Conservation (phyloP, 2,797 vertebrate genomes). For the Jordanella pulchra region DNA sequence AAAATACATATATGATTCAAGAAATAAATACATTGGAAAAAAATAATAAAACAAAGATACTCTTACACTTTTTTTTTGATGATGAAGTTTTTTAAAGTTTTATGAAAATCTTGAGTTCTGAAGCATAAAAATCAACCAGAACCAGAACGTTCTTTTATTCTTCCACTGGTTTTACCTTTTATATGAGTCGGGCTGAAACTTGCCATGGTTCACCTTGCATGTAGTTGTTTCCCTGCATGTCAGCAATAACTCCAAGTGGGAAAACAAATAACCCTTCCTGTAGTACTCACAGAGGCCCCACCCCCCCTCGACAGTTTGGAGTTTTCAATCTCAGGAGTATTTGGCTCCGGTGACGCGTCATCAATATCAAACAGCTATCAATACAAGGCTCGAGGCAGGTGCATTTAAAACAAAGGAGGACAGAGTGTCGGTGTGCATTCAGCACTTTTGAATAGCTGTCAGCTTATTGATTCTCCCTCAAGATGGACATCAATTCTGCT, state of each 20-base stretch:
- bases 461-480: slow-evolving; percentile 68
- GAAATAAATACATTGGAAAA: too few relatives aligned
- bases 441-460: slow-evolving; percentile 73
- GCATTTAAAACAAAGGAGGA: slow-evolving; percentile 64
- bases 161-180: slow-evolving; percentile 5
- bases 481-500: slow-evolving; percentile 63
- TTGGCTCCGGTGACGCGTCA: slow-evolving; percentile 52
- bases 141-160: neutral
- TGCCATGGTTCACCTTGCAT: slow-evolving; percentile 14
- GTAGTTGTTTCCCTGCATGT: slow-evolving; percentile 18
- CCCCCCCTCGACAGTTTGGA: slow-evolving; percentile 20
- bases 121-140: slow-evolving; percentile 45
- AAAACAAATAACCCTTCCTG: slow-evolving; percentile 39
- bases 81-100: too few relatives aligned
- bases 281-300: slow-evolving; percentile 23
- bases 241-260: slow-evolving; percentile 23
- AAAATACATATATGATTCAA: too few relatives aligned
- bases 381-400: slow-evolving; percentile 57
- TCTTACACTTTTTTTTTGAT: too few relatives aligned
- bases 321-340: slow-evolving; percentile 48
- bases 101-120: slow-evolving; percentile 22
- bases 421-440: slow-evolving; percentile 60
- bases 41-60: too few relatives aligned
- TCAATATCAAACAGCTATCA: slow-evolving; percentile 65
- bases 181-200: slow-evolving; percentile 3